Conservation (phyloP, 2,797 vertebrate genomes). For the Novumbra hubbsi region DNA sequence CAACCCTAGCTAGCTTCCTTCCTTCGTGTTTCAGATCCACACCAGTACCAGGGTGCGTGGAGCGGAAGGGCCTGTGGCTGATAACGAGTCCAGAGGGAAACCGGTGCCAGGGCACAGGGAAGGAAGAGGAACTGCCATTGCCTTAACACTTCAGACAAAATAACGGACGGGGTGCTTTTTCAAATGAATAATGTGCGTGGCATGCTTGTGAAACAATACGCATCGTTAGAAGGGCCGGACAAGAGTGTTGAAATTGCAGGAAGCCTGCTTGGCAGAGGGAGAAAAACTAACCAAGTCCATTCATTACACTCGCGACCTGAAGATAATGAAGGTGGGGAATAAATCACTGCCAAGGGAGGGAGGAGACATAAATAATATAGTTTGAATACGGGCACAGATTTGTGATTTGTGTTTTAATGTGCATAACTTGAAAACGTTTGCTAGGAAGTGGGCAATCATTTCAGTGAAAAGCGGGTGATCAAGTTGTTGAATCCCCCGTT, state of each 20-base stretch:
- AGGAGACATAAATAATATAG: neutral
- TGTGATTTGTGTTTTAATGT: slow-evolving; percentile 43
- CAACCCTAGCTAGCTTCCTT: too few relatives aligned
- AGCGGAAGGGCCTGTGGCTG: slow-evolving; percentile 41
- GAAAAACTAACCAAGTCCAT: slow-evolving; percentile 34
- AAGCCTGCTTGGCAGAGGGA: slow-evolving; percentile 6
- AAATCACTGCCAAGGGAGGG: slow-evolving; percentile 24
- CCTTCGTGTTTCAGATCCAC: too few relatives aligned
- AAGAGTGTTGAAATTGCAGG: slow-evolving; percentile 9
- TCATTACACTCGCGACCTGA: slow-evolving; percentile 39
- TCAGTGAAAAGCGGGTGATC: slow-evolving; percentile 26
- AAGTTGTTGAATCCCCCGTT: too few relatives aligned
- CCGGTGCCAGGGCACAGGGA: slow-evolving; percentile 39
- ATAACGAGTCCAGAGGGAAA: slow-evolving; percentile 46
- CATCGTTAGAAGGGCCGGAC: neutral
- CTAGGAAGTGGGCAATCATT: slow-evolving; percentile 19
- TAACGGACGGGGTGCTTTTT: neutral
- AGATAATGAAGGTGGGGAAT: slow-evolving; percentile 16
- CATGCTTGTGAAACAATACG: neutral
- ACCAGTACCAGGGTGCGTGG: neutral
- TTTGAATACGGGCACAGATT: slow-evolving; percentile 5
- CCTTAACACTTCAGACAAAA: slow-evolving; percentile 53
- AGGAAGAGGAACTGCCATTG: slow-evolving; percentile 38
- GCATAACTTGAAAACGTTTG: neutral
- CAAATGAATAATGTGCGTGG: neutral